Percentiles rank a stretch among this genome's conserved stretches.
Evolutionary conservation across 2,113 vertebrate species (phyloP).

Genomic region (Orthonyx spaldingii): DNA sequence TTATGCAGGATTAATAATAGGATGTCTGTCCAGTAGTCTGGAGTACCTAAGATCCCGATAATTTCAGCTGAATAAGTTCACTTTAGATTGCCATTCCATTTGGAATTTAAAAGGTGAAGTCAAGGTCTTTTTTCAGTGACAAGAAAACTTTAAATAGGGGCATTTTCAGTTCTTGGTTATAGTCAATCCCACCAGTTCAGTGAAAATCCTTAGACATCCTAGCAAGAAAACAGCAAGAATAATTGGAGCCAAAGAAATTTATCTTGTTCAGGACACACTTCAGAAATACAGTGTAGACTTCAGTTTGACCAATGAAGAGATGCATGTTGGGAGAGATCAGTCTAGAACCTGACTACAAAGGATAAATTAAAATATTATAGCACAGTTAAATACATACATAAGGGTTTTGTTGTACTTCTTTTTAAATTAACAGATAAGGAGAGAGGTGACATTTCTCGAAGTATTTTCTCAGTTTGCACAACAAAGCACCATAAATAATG

Average conservation of each 20-base stretch:
- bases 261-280: background rate
- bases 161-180: background rate
- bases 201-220: background rate
- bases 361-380: background rate
- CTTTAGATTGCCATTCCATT: background rate
- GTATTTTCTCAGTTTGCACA: background rate
- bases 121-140: background rate
- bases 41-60: background rate
- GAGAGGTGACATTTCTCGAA: background rate
- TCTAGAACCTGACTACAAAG: background rate
- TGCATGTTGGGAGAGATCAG: background rate
- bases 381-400: background rate
- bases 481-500: background rate
- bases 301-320: background rate
- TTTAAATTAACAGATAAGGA: background rate
- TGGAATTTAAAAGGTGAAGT: background rate
- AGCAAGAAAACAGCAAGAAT: background rate
- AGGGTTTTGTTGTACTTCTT: background rate
- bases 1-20: background rate
- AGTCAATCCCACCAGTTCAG: background rate
- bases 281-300: background rate
- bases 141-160: background rate
- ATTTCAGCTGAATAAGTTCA: background rate
- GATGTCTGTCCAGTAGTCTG: background rate
- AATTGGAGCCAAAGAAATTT: background rate